phyloP scores from a whole-genome alignment of 2,113 vertebrate species.

The Sander vitreus region DNA sequence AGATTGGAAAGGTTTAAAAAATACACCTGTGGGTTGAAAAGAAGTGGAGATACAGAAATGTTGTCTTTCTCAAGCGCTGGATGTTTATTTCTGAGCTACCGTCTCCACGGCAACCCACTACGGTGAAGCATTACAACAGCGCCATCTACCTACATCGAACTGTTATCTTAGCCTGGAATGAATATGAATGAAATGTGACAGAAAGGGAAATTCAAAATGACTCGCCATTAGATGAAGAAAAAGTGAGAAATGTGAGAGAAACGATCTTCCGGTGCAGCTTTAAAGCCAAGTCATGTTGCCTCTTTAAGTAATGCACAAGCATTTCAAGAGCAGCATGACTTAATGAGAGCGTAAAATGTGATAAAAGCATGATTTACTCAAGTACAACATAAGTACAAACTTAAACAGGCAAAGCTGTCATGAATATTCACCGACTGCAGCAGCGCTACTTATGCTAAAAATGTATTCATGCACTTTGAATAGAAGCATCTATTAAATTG shows the following conservation, averaged over 20 bases:
- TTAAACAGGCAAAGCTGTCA: background rate
- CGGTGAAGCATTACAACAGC: too few species aligned
- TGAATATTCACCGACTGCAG: constrained; percentile 1
- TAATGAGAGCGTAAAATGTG: background rate
- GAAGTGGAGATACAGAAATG: too few species aligned
- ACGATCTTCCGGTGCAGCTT: background rate
- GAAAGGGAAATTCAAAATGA: background rate
- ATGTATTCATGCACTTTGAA: constrained; percentile 17
- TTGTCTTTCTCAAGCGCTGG: too few species aligned
- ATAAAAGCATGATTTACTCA: background rate
- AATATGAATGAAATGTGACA: background rate
- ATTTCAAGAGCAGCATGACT: background rate
- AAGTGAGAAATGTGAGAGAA: background rate
- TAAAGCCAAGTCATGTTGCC: background rate
- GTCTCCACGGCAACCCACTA: too few species aligned
- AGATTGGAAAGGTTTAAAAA: too few species aligned
- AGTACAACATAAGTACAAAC: background rate
- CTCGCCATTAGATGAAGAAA: background rate
- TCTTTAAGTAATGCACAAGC: background rate
- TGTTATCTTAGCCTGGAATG: background rate
- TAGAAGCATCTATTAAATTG: constrained; percentile 11
- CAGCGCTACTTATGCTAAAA: background rate
- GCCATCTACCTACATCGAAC: too few species aligned
- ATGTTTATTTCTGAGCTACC: too few species aligned
- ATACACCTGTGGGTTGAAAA: too few species aligned